Conservation (phyloP, 2,113 vertebrate species). For the Coptodon rendalli region DNA sequence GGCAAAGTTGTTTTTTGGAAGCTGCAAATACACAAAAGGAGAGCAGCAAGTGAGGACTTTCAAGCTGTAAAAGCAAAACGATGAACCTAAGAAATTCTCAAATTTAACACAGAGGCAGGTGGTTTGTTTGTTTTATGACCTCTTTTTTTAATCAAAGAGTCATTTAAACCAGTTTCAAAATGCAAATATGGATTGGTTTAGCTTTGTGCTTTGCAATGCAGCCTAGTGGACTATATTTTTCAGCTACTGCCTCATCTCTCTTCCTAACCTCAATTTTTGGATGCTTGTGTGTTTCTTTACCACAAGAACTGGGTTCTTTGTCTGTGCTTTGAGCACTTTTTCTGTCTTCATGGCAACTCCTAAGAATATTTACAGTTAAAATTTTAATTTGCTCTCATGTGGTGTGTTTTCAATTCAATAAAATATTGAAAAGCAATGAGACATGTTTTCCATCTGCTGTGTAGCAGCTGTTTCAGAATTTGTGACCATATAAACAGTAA, state of each 20-base stretch:
- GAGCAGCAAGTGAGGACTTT: not conserved
- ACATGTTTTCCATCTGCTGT: not conserved
- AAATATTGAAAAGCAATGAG: slow-evolving; percentile 2
- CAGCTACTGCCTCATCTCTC: not conserved
- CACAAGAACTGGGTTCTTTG: not conserved
- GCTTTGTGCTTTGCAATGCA: not conserved
- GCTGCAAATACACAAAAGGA: not conserved
- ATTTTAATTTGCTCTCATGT: not conserved
- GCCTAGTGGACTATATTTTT: not conserved
- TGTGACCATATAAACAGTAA: not conserved
- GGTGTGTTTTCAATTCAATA: not conserved
- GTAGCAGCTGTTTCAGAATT: slow-evolving; percentile 7
- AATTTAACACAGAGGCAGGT: not conserved
- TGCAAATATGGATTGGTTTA: not conserved
- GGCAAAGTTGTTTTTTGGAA: not conserved
- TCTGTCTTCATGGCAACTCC: not conserved
- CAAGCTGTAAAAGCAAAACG: not conserved
- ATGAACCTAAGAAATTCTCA: not conserved
- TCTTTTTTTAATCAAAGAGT: not conserved
- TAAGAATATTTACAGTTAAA: not conserved
- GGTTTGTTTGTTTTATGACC: not conserved
- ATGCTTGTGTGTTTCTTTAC: not conserved
- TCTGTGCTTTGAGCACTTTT: not conserved
- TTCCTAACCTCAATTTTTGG: not conserved
- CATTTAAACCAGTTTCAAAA: not conserved